Evolutionary conservation across 2,113 vertebrate genomes (phyloP), one percentile per base, ranked within the genome.

Genomic region (Gorsachius goisagi): DNA sequence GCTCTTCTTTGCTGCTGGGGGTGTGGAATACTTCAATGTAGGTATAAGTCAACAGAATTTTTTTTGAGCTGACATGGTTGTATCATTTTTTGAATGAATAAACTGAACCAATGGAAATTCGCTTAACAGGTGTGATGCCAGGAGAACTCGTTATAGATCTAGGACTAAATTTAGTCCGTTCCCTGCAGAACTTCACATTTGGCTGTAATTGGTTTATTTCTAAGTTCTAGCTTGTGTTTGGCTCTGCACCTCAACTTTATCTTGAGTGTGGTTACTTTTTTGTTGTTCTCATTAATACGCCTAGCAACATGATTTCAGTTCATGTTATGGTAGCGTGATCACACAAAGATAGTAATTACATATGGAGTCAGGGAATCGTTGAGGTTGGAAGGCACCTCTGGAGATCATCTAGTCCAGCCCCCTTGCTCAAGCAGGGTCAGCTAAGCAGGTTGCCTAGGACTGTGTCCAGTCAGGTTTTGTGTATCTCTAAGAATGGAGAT

Each of bases 321-420:
- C 5, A 4, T 7, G 6, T 55, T 74, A n/a, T 0, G 0, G n/a
- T 33, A 32, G 16, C 1, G 0, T 1, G 1, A 56, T 64, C 12
- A 15, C 4, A 2, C 44, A 75, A 33, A 69, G 16, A 24, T 6
- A 33, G 28, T 30, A 33, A 30, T 20, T 74, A 12, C 3, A 4
- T 56, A 13, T 12, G 26, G 19, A 85, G 41, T 73, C 27, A 8
- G 6, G 22, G 30, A 81, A 32, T 75, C 2, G 0, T 5, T 86
- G 67, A 53, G 21, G 24, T 33, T 80, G 67, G 35, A 80, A 56
- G 20, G 39, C 6, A 28, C 7, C 21, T 80, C 41, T 84, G 39
- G 79, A 49, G 15, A 44, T 28, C 0, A 3, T 27, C 35, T 39
- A 33, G 50, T 84, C 53, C 83, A 69, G 12, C 11, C 19, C 24